A percentile compares a stretch with the other conserved stretches of the same genome.
Evolutionary conservation across 2,113 vertebrate species (phyloP).

Genomic region (Geococcyx californianus): DNA sequence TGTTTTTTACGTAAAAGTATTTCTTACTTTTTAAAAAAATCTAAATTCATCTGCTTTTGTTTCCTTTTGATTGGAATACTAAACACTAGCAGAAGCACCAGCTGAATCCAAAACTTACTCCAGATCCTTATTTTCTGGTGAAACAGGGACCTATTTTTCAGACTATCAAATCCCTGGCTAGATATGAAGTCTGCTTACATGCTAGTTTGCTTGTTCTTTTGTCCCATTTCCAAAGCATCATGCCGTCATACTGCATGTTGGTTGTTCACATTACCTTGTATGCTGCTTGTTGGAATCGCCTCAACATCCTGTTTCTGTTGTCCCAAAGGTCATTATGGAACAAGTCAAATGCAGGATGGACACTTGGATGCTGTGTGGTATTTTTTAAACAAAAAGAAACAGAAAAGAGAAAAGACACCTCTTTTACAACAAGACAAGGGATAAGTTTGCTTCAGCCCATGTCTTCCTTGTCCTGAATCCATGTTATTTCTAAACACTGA

Average conservation of each 20-base stretch:
- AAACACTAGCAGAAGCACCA: not conserved
- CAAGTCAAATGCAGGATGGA: constrained; percentile 78
- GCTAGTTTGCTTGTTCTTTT: not conserved
- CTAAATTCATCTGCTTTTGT: not conserved
- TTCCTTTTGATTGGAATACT: not conserved
- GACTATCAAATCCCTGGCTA: not conserved
- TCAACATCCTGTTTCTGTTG: constrained; percentile 71
- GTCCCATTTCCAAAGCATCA: not conserved
- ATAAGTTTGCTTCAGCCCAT: not conserved
- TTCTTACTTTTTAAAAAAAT: not conserved
- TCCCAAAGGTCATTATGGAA: constrained; percentile 78
- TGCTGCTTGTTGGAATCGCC: constrained; percentile 85
- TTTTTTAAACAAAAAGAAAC: not conserved
- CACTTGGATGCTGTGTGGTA: not conserved
- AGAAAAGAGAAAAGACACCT: not conserved
- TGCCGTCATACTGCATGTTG: not conserved
- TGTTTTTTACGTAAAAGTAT: not conserved
- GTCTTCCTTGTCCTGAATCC: not conserved
- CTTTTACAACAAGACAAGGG: not conserved
- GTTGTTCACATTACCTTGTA: constrained; percentile 80
- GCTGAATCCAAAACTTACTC: not conserved
- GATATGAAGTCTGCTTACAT: not conserved
- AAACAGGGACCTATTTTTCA: not conserved
- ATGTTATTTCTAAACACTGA: not conserved
- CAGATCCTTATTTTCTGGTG: not conserved